These are phyloP conservation scores for Drosophila repletoides DNA, from an alignment of 1,140 invertebrate species.

Conservation along the genomic window DNA sequence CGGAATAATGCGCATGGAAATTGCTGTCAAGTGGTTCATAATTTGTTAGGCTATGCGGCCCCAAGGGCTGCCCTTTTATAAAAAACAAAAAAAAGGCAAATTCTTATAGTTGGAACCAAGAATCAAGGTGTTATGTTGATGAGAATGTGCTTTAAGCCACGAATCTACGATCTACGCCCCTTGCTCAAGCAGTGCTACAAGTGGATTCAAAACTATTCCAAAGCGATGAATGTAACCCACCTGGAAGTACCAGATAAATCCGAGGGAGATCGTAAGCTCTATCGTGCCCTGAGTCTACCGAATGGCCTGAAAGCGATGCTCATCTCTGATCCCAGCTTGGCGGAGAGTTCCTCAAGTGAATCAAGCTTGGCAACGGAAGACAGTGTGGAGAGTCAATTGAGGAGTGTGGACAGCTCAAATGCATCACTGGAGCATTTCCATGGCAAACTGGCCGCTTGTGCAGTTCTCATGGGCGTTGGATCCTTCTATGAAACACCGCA, in stretches of 20 bases:
- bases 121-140: neutral
- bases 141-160: slow-evolving; percentile 32
- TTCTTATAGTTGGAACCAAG: neutral
- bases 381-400: too few relatives aligned
- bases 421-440: slow-evolving; percentile 46
- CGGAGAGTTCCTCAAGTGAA: too few relatives aligned
- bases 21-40: slow-evolving; percentile 62
- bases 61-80: slow-evolving; percentile 32
- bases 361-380: neutral
- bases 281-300: slow-evolving; percentile 35
- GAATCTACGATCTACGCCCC: neutral
- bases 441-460: slow-evolving; percentile 86
- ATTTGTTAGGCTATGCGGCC: slow-evolving; percentile 46
- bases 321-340: slow-evolving; percentile 37
- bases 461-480: slow-evolving; percentile 87
- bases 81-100: too few relatives aligned
- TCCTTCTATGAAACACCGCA: slow-evolving; percentile 87
- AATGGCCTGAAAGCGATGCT: slow-evolving; percentile 54
- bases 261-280: slow-evolving; percentile 45
- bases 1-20: slow-evolving; percentile 67
- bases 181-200: slow-evolving; percentile 22
- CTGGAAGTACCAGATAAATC: slow-evolving; percentile 52
- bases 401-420: neutral
- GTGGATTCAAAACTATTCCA: neutral
- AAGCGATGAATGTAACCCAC: neutral